Conservation (phyloP, 2,797 vertebrate genomes). For the Phrynocephalus guinanensis region DNA sequence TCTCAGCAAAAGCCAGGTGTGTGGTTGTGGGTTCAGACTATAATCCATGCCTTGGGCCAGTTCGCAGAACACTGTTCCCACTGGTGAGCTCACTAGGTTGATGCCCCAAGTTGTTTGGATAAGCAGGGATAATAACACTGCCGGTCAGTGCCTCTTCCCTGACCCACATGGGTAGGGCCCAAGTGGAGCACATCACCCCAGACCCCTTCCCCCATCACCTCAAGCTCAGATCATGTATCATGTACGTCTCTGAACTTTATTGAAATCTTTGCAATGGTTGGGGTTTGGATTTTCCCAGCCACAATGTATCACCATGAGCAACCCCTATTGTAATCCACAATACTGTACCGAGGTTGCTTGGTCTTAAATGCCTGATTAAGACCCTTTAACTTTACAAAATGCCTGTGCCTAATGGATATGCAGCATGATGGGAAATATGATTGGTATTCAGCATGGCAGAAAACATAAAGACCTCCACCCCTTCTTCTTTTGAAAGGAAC, state of each 20-base stretch:
- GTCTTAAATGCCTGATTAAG: not conserved
- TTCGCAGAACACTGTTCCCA: not conserved
- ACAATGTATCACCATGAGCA: not conserved
- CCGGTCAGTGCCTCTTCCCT: not conserved
- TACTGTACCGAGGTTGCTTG: not conserved
- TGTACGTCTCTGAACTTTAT: too few relatives aligned
- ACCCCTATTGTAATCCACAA: not conserved
- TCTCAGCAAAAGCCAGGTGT: not conserved
- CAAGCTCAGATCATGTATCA: too few relatives aligned
- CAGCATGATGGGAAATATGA: not conserved
- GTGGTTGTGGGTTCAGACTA: not conserved
- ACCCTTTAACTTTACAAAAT: not conserved
- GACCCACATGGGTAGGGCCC: too few relatives aligned
- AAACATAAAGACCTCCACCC: too few relatives aligned
- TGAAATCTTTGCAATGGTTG: too few relatives aligned
- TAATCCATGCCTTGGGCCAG: not conserved
- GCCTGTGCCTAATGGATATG: not conserved
- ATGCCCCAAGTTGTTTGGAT: not conserved
- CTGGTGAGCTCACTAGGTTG: not conserved
- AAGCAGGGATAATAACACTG: not conserved
- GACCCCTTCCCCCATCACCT: not conserved
- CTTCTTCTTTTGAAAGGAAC: too few relatives aligned
- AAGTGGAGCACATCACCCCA: not conserved
- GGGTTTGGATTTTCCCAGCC: not conserved
- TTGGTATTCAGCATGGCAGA: not conserved